Conservation (phyloP, 2,797 vertebrate genomes). For the Helarctos malayanus region DNA sequence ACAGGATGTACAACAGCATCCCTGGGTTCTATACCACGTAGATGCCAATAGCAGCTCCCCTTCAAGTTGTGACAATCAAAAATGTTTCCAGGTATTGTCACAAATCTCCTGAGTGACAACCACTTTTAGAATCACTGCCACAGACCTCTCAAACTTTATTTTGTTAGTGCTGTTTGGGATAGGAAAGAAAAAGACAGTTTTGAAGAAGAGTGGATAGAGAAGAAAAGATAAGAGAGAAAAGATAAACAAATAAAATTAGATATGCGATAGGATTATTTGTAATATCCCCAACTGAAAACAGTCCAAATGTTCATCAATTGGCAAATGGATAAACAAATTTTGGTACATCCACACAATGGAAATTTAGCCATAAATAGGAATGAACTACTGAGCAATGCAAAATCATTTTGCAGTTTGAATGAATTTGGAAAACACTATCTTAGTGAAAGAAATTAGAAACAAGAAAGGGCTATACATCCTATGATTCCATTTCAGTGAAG, state of each 20-base stretch:
- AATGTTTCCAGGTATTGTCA: not conserved
- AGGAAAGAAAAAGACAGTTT: not conserved
- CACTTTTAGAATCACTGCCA: not conserved
- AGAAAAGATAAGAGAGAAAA: not conserved
- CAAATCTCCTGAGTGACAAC: not conserved
- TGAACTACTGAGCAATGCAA: not conserved
- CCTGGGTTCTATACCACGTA: not conserved
- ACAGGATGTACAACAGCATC: not conserved
- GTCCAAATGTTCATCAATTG: not conserved
- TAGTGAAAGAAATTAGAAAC: not conserved
- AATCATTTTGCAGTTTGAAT: not conserved
- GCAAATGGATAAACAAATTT: not conserved
- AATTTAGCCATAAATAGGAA: not conserved
- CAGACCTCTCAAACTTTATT: not conserved
- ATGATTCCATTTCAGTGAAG: not conserved
- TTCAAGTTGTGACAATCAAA: not conserved
- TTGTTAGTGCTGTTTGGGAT: not conserved
- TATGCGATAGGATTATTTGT: not conserved
- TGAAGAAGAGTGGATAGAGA: not conserved
- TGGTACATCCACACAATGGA: not conserved
- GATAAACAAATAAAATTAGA: not conserved
- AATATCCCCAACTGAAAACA: not conserved
- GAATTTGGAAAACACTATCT: not conserved
- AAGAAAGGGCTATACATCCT: not conserved
- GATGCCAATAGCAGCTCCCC: not conserved